Percentiles rank a stretch among this genome's conserved stretches.
Conservation (phyloP, 2,113 vertebrate species). For the Casuarius casuarius region DNA sequence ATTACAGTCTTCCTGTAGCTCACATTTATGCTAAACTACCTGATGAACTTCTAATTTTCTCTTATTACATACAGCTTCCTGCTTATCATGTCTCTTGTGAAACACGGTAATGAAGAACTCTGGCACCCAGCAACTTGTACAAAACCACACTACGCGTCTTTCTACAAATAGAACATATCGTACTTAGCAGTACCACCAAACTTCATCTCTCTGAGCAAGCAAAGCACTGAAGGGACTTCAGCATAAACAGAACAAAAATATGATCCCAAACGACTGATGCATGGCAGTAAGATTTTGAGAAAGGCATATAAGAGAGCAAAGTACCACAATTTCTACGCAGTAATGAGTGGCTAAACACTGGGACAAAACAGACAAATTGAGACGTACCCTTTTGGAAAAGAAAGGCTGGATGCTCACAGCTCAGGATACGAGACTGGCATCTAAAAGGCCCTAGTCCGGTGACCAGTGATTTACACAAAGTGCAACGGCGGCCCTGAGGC, state of each 20-base stretch:
- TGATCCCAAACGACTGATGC: neutral
- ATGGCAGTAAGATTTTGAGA: neutral
- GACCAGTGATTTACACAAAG: neutral
- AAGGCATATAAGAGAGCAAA: neutral
- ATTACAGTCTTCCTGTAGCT: neutral
- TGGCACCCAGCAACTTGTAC: neutral
- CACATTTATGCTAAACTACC: conserved; percentile 12
- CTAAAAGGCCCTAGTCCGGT: neutral
- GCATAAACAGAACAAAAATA: neutral
- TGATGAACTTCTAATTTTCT: conserved; percentile 1
- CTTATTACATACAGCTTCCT: neutral
- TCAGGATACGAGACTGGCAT: neutral
- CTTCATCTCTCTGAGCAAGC: neutral
- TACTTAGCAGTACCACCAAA: neutral
- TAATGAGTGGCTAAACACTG: neutral
- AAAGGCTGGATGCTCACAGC: neutral
- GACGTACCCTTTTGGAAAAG: neutral
- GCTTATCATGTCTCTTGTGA: neutral
- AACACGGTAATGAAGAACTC: neutral
- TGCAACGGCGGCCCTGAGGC: neutral
- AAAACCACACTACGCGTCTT: neutral
- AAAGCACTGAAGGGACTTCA: neutral
- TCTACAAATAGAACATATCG: neutral
- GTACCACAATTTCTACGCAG: neutral
- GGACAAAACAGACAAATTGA: neutral